Base-by-base conservation (phyloP, 2,113 vertebrate species). In the Aythya baeri region DNA sequence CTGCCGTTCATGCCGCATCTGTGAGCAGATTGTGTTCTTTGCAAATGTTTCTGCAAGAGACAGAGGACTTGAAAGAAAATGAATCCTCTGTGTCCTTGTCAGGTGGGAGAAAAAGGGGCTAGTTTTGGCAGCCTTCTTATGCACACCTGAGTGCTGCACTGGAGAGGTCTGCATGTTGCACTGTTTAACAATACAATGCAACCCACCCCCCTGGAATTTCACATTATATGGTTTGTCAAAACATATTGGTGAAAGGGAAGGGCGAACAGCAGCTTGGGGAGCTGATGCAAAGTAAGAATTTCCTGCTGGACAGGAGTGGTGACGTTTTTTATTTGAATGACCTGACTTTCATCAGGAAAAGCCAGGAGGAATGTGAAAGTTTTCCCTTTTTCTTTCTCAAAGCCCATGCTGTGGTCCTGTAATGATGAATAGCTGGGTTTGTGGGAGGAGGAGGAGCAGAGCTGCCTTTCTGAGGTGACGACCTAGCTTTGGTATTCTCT, bases 371-470 rank as follows among this genome's bases (percentile, higher is more conserved):
- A 29, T 17, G 8, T 59, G 10, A 15, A 67, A 38, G 13, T 43
- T 74, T 85, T 67, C 36, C 12, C 36, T 59, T 3, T 41, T 9
- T 17, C 23, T 82, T 95, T 88, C 57, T 82, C 11, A 72, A 44
- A 32, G 6, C 25, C 55, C 17, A 4, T 5, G 1, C 17, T 50
- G 14, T 44, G n/a, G 16, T 13, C 13, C 11, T 4, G 1, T 25
- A 34, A 14, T 29, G 14, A 46, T 14, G 4, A 62, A 66, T 7
- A 58, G 16, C 8, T 52, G 7, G 6, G 43, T 82, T 58, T 23
- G 5, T 11, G 54, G 58, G 26, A 63, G 54, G 5, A 88, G 26
- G 22, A 71, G 23, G 5, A 54, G n/a, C 36, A 38, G 5, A 27
- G 6, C 7, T 63, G 26, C 49, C 2, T 61, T 86, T 76, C 27